phyloP scores from a whole-genome alignment of 2,113 vertebrate genomes.

The Pithys albifrons region DNA sequence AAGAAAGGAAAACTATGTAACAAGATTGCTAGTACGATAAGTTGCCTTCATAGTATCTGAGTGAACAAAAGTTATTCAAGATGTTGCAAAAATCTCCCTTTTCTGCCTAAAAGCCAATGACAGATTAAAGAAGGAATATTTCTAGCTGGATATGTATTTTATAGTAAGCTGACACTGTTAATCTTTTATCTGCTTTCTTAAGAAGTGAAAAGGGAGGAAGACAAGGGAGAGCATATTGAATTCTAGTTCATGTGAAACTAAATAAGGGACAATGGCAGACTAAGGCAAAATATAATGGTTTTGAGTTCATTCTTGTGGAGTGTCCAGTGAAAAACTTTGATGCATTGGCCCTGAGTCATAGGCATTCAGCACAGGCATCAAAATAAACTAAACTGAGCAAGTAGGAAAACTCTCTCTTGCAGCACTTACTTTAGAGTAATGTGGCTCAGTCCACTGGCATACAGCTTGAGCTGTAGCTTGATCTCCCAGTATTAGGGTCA shows the following conservation, averaged over 20 bases:
- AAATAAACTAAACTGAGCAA: not conserved
- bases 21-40: not conserved
- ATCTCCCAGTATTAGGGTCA: not conserved
- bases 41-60: not conserved
- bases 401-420: not conserved
- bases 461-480: not conserved
- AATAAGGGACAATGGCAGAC: not conserved
- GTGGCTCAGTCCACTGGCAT: not conserved
- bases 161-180: not conserved
- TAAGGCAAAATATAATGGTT: not conserved
- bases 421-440: not conserved
- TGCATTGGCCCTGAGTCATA: not conserved
- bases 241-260: not conserved
- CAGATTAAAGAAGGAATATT: conserved; percentile 6
- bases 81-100: not conserved
- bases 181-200: conserved; percentile 20
- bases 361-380: not conserved
- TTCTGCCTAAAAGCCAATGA: not conserved
- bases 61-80: not conserved
- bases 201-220: not conserved
- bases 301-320: not conserved
- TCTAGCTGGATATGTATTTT: not conserved
- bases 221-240: not conserved
- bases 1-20: not conserved
- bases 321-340: not conserved